These are phyloP conservation scores for Sitobion miscanthi DNA, from an alignment of 1,140 invertebrate genomes.

Conservation along the genomic window DNA sequence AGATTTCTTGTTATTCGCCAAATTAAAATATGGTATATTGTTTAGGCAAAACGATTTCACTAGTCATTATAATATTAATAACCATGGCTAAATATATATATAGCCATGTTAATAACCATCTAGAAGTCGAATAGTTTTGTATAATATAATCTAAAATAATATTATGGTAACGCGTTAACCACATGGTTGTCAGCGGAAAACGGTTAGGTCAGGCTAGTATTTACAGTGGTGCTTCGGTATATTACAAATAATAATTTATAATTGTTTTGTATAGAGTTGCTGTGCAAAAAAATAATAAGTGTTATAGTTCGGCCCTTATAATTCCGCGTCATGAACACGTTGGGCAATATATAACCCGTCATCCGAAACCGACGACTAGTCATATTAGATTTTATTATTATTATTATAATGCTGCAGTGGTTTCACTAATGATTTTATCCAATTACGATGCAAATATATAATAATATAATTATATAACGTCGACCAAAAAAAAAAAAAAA, in stretches of 20 bases:
- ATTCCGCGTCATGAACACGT: background rate
- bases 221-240: background rate
- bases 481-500: background rate
- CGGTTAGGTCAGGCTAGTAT: too few relatives aligned
- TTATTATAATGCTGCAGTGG: background rate
- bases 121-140: too few relatives aligned
- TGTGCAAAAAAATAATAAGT: background rate
- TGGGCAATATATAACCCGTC: background rate
- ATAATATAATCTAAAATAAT: too few relatives aligned
- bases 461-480: background rate
- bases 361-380: background rate
- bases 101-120: too few relatives aligned
- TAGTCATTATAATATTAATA: too few relatives aligned
- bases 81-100: too few relatives aligned
- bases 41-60: too few relatives aligned
- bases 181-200: too few relatives aligned
- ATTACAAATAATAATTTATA: background rate
- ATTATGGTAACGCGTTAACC: too few relatives aligned
- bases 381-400: background rate
- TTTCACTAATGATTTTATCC: constrained; percentile 15
- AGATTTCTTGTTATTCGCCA: too few relatives aligned
- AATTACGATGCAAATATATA: background rate
- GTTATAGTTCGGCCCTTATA: background rate
- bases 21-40: too few relatives aligned
- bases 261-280: background rate